Evolutionary conservation across 2,113 vertebrate genomes (phyloP).

Genomic region (Indri indri): DNA sequence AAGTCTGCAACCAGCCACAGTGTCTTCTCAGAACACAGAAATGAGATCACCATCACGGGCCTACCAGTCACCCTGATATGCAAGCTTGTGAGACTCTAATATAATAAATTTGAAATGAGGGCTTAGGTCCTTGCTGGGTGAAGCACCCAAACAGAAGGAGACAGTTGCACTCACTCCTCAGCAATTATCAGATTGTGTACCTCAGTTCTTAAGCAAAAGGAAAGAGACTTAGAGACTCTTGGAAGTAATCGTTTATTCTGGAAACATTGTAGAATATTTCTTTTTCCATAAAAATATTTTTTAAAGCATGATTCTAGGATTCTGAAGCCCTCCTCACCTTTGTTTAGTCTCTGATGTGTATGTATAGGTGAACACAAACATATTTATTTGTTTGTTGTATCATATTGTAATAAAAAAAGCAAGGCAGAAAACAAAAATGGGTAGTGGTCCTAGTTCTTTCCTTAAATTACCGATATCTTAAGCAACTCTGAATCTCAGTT

Average conservation of each 20-base stretch:
- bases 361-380: neutral
- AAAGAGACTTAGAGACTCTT: neutral
- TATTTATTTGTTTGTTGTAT: neutral
- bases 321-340: neutral
- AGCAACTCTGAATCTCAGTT: neutral
- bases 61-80: neutral
- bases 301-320: neutral
- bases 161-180: neutral
- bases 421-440: neutral
- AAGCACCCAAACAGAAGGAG: neutral
- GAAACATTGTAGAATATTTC: neutral
- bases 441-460: neutral
- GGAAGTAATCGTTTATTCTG: neutral
- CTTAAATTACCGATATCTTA: neutral
- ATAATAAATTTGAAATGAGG: neutral
- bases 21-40: neutral
- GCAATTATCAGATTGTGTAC: neutral
- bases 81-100: neutral
- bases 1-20: neutral
- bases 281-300: neutral
- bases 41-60: neutral
- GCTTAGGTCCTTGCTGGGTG: neutral
- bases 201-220: neutral
- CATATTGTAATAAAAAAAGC: neutral
- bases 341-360: neutral